Percentiles rank a stretch among this genome's conserved stretches.
These are phyloP conservation scores for Agrotis segetum DNA, from an alignment of 2,888 invertebrate genomes.

Conservation along the genomic window DNA sequence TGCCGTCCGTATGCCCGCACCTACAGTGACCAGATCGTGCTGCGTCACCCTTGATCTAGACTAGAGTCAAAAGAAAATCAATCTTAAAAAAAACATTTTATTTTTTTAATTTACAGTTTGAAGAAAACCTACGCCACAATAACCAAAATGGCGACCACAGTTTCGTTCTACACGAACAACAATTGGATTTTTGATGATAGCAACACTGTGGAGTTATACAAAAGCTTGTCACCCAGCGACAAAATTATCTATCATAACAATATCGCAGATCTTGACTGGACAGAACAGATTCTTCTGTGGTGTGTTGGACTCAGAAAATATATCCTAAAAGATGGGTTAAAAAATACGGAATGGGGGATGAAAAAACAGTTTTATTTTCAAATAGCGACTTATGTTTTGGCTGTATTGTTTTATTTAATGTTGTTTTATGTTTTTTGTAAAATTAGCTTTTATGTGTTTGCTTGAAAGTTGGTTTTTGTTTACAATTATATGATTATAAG, in stretches of 20 bases:
- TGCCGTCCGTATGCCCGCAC: no score
- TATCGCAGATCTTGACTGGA: conserved; percentile 56
- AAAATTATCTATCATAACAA: conserved; percentile 64
- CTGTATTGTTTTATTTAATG: conserved; percentile 13
- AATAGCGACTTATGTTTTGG: conserved; percentile 44
- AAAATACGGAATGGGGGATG: conserved; percentile 45
- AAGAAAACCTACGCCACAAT: conserved; percentile 66
- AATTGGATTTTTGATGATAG: conserved; percentile 64
- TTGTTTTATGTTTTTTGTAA: conserved; percentile 6
- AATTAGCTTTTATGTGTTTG: conserved; percentile 4
- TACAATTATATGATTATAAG: not conserved
- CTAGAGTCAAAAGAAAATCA: no score
- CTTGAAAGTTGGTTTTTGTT: not conserved
- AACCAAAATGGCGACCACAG: conserved; percentile 47
- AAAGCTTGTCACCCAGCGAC: conserved; percentile 57
- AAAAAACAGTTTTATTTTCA: conserved; percentile 60
- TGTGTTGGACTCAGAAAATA: conserved; percentile 1
- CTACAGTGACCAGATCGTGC: no score
- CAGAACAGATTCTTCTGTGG: conserved; percentile 57
- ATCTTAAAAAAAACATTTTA: no score
- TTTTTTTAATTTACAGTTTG: conserved; percentile 52
- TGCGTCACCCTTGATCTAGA: no score
- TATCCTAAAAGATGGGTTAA: conserved; percentile 37
- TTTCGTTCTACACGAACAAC: conserved; percentile 57
- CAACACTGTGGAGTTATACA: conserved; percentile 58